Evolutionary conservation across 2,113 vertebrate genomes (phyloP).

Genomic region (Steatornis caripensis): DNA sequence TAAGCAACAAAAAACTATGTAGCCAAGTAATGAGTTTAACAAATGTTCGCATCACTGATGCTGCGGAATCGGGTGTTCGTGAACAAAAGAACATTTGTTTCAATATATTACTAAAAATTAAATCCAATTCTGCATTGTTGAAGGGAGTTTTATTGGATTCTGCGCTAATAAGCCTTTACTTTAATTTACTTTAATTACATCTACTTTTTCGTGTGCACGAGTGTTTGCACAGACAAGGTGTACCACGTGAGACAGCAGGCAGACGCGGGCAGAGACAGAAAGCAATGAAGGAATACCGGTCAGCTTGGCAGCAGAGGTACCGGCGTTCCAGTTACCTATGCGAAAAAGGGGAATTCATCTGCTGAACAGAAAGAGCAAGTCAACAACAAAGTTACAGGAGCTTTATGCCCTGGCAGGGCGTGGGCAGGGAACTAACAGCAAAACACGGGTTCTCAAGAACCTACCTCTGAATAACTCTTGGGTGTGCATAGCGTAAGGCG

Average conservation of each 20-base stretch:
- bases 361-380: background rate
- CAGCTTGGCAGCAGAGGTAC: background rate
- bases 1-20: background rate
- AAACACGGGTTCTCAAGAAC: background rate
- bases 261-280: background rate
- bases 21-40: background rate
- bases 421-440: background rate
- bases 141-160: background rate
- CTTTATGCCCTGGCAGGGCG: background rate
- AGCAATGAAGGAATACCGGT: fast-evolving
- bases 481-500: background rate
- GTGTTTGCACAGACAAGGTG: background rate
- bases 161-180: background rate
- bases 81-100: background rate
- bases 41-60: background rate
- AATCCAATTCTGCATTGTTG: background rate
- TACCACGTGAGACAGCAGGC: background rate
- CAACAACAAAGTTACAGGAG: background rate
- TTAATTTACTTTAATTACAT: background rate
- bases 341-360: background rate
- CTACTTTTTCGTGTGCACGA: background rate
- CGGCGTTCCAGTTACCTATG: too few species aligned
- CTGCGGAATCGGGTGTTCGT: background rate
- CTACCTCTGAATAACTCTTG: background rate
- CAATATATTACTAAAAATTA: background rate